Base-by-base conservation (phyloP, 2,888 invertebrate genomes). In the Morpho achilles region DNA sequence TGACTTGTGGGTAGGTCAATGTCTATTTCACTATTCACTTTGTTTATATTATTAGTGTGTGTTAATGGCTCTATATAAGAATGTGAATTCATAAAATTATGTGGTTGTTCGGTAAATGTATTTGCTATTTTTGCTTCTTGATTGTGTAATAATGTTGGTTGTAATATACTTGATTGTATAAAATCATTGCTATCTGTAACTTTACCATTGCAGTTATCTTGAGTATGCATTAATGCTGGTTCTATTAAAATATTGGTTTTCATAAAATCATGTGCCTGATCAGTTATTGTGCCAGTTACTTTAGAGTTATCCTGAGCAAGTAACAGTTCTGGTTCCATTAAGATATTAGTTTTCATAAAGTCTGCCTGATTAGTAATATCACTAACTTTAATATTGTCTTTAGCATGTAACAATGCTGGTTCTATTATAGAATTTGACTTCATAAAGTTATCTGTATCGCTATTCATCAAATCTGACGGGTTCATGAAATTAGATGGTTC, bases 381-480 rank as follows among this genome's bases (percentile, higher is more conserved):
- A 65, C 9, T 8, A 3, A 43, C 8, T 45, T 45, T n/a, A n/a
- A n/a, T 1, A 1, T 40, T 10, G 66, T 82, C 75, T 60, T 73
- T 77, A 23, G 77, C 69, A 60, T 85, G 81, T 63, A 85, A 65
- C 64, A 87, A 73, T 10, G 77, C 74, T 9, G 86, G 80, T 59
- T 83, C 77, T 49, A 87, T 82, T 47, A 78, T 63, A 63, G 72
- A 68, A 67, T 72, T 79, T 8, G 84, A 73, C 68, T 84, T 84
- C 32, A 80, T 71, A 65, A 79, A 84, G 61, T 73, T 77, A 60
- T 82, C 75, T 4, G 82, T 75, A 68, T 59, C 47, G 43, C 79
- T 79, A 64, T 73, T 79, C 9, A 70, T 63, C 56, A 79, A 69
- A 66, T 73, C 72, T 54, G 81, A 73, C 60, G 79, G 69, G 80